Base-by-base conservation (phyloP, 2,888 invertebrate genomes). In the Listrodromus nycthemerus region DNA sequence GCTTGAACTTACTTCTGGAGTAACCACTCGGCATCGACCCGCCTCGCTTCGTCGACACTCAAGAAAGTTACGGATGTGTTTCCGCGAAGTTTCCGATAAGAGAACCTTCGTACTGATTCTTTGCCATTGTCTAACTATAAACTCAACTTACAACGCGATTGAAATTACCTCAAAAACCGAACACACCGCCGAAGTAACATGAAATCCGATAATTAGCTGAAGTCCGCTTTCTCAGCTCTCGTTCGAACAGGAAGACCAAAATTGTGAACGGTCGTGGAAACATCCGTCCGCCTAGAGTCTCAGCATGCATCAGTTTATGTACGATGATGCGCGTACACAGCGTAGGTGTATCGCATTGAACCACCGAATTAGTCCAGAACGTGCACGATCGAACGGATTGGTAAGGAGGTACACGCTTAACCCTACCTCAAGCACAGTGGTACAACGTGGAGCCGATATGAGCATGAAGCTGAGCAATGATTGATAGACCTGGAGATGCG, bases 401-500 rank as follows among this genome's bases (percentile, higher is more conserved):
- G 27, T 21, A 58, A 41, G 41, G 19, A n/a, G 16, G 24, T 55
- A 37, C 21, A 71, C 52, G 24, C 45, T 58, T 61, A 73, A 71
- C 55, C 33, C 50, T 69, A 8, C n/a, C 19, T 2, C 52, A 2
- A 55, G 55, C 4, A 55, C 24, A 55, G 55, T 24, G 37, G 63
- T 16, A 41, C 10, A 63, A 58, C 21, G 70, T 71, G 55, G 4
- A 66, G 55, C 70, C 75, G 58, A 74, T 69, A 75, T 76, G 77
- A 41, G 76, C 67, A 55, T 71, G 55, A 33, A 77, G 45, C 61
- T 69, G 27, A 83, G 69, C 73, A 50, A 80, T 80, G 83, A 80
- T 83, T 80, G 80, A 80, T 83, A 83, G 77, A 67, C 63, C n/a
- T 27, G 48, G 27, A 37, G 58, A 24, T 52, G 50, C 63, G 73